Base-by-base conservation (phyloP, 2,888 invertebrate species). In the Archips crataeganus region DNA sequence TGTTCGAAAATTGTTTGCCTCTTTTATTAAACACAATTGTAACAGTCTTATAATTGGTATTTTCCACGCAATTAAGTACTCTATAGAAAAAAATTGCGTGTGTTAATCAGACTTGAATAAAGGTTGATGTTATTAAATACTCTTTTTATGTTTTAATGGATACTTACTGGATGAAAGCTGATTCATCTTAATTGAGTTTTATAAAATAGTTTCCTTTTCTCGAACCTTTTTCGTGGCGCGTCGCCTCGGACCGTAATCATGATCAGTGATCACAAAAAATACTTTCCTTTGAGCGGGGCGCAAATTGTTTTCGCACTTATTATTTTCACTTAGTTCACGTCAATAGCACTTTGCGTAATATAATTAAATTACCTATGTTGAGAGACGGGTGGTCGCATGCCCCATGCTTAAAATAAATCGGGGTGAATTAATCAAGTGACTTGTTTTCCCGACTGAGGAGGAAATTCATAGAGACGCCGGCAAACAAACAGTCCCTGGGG, bases 361-460 rank as follows among this genome's bases (percentile, higher is more conserved):
- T 57, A 59, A 68, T 73, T 63, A 68, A 34, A 68, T 49, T 36
- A 57, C 57, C 57, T 32, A 54, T 72, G 54, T 57, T 72, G 23
- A 73, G 34, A 63, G 59, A 59, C 63, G 32, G 51, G 65, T 60
- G 49, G 64, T 45, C 60, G 67, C 59, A 69, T 57, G 60, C 23
- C 60, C 36, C 70, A 54, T 74, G 64, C 45, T 69, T 64, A 34
- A 83, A 84, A 86, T 83, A 87, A 87, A 85, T 84, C 79, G 77
- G 77, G 78, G 81, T 80, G 85, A 86, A 89, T 90, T 87, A 87
- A 90, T 90, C 85, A 87, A 82, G 82, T 77, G 79, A 81, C 83
- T 88, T 87, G 87, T 87, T 87, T 88, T 85, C 82, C 80, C 80
- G 77, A 77, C 80, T 79, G 83, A 63, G 49, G 75, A 79, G 81